phyloP scores from a whole-genome alignment of 2,888 invertebrate genomes.

The Atethmia centrago region DNA sequence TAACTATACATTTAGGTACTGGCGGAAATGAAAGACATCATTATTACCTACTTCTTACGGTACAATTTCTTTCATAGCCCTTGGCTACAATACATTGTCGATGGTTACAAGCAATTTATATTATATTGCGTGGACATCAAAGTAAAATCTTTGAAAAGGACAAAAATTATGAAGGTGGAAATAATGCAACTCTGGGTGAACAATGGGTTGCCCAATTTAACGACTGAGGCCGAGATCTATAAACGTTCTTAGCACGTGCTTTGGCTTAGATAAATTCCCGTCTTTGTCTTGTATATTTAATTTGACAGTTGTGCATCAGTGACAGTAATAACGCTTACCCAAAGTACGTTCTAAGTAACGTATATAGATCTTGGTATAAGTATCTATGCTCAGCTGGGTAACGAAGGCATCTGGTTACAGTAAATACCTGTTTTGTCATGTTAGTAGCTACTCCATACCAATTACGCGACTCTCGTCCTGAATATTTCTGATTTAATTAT shows the following conservation, averaged over 20 bases:
- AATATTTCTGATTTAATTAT: constrained; percentile 9
- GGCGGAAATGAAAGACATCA: constrained; percentile 39
- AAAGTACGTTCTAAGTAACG: neutral
- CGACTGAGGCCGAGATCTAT: neutral
- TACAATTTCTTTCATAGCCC: constrained; percentile 49
- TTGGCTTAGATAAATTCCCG: too few relatives aligned
- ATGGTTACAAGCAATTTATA: constrained; percentile 18
- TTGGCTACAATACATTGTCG: constrained; percentile 14
- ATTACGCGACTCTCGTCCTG: constrained; percentile 2
- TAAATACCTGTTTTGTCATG: constrained; percentile 8
- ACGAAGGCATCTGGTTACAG: constrained; percentile 11
- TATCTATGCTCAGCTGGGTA: constrained; percentile 1
- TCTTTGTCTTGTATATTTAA: neutral
- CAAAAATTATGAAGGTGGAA: constrained; percentile 1
- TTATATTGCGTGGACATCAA: constrained; percentile 5
- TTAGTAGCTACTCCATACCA: constrained; percentile 5
- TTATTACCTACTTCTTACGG: constrained; percentile 45
- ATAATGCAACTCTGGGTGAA: neutral
- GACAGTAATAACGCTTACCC: too few relatives aligned
- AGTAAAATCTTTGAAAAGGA: neutral
- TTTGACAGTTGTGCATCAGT: too few relatives aligned
- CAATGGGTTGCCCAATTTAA: neutral
- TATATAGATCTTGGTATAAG: neutral
- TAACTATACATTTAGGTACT: constrained; percentile 17
- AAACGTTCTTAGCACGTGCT: too few relatives aligned